Evolutionary conservation across 2,888 invertebrate species (phyloP), one percentile per base, ranked within the genome.

Genomic region (Xestoiulus laeticollis): DNA sequence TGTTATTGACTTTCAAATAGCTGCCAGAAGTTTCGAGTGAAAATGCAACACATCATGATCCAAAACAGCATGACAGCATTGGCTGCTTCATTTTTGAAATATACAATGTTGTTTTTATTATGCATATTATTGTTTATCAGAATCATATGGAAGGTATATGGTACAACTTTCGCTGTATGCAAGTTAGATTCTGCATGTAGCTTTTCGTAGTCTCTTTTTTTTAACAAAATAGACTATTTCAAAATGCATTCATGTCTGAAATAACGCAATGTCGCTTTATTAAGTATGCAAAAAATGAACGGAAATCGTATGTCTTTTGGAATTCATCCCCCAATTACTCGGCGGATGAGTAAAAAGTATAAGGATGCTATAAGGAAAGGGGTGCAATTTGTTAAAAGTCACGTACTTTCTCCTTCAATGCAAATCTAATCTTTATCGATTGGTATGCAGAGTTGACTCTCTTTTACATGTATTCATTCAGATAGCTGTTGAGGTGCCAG

Each of bases 401-500:
- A 68, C 59, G 59, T 68, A 68, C 59, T 68, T 68, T 68, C 59
- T 68, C 59, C 59, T 68, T 22, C 22, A 68, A 68, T 68, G 59
- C 59, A 68, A 68, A 68, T 68, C 59, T 68, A 68, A 68, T 68
- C 59, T 68, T 68, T 68, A 68, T 68, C 59, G 59, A 68, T 68
- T 68, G 59, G 59, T 10, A 0, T 26, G 22, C 59, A 22, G 59
- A 22, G 59, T 68, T 68, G 22, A 68, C 22, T 8, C 5, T 53
- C 59, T 26, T n/a, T 26, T 68, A 19, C 59, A 68, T 68, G 59
- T 22, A 68, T 68, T 26, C 59, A 26, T 8, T 22, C 59, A 6
- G 59, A 68, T n/a, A 59, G 53, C n/a, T 68, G 59, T 68, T 68
- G 22, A 68, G 59, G 22, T 68, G 59, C 59, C 22, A 68, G 59